Evolutionary conservation across 2,797 vertebrate species (phyloP).

Genomic region (Salarias fasciatus): DNA sequence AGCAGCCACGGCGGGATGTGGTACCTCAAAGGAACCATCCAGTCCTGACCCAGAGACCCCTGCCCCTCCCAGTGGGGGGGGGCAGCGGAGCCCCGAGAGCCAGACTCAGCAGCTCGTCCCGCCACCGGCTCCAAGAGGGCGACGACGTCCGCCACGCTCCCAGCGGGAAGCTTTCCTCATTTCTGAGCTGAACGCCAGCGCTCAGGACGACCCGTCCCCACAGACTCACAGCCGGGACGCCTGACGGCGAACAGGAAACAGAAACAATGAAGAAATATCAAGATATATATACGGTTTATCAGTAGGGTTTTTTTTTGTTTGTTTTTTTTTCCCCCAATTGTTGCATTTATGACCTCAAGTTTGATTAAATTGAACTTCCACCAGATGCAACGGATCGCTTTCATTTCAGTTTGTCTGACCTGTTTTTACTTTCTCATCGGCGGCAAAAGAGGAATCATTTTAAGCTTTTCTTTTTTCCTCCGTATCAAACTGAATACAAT

Average conservation of each 20-base stretch:
- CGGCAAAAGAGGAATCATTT: too few species aligned
- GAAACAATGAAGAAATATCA: conserved; percentile 30
- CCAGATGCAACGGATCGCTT: conserved; percentile 12
- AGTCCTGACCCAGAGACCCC: conserved; percentile 88
- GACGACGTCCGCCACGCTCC: conserved; percentile 35
- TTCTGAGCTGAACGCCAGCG: conserved; percentile 35
- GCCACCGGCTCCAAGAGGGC: conserved; percentile 42
- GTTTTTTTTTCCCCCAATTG: too few species aligned
- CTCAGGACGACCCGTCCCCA: conserved; percentile 29
- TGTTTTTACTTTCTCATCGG: conserved; percentile 28
- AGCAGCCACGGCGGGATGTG: conserved; percentile 93
- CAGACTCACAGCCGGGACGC: conserved; percentile 36
- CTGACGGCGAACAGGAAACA: conserved; percentile 4
- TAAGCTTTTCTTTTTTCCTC: not conserved
- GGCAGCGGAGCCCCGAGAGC: conserved; percentile 57
- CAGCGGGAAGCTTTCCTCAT: conserved; percentile 53
- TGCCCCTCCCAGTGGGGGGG: conserved; percentile 50
- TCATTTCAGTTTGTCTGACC: too few species aligned
- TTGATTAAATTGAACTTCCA: conserved; percentile 40
- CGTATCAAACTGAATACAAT: not conserved
- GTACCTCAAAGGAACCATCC: conserved; percentile 97
- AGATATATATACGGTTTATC: conserved; percentile 28
- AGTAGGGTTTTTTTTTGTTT: conserved; percentile 17
- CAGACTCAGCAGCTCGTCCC: conserved; percentile 57
- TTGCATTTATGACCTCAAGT: conserved; percentile 35